Percentiles rank a stretch among this genome's conserved stretches.
Evolutionary conservation across 2,888 invertebrate genomes (phyloP).

Genomic region (Nomada flava): DNA sequence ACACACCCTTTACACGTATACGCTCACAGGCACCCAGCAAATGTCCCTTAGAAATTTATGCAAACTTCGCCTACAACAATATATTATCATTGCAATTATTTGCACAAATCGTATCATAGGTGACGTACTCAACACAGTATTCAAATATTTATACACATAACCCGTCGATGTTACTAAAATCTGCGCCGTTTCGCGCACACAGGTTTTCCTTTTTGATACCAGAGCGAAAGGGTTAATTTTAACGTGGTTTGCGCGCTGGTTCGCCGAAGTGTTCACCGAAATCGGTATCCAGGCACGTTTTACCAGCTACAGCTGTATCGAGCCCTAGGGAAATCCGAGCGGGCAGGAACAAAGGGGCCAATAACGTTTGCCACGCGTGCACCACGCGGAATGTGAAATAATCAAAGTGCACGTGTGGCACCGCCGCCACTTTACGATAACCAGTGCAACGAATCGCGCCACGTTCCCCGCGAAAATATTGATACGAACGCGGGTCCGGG

Average conservation of each 20-base stretch:
- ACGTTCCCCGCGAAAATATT: slow-evolving; percentile 15
- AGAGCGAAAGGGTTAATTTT: background rate
- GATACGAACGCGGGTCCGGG: background rate
- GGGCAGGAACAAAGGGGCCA: slow-evolving; percentile 52
- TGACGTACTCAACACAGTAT: no score
- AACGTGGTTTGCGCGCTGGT: background rate
- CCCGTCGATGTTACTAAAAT: no score
- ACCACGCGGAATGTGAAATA: slow-evolving; percentile 65
- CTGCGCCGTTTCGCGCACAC: no score
- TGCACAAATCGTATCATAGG: no score
- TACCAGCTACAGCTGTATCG: slow-evolving; percentile 65
- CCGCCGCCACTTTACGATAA: background rate
- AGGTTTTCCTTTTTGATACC: no score
- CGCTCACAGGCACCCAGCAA: no score
- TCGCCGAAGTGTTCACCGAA: slow-evolving; percentile 54
- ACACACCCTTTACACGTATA: no score
- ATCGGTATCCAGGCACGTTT: slow-evolving; percentile 61
- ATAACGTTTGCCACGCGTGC: slow-evolving; percentile 31
- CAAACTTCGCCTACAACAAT: no score
- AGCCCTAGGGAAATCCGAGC: slow-evolving; percentile 63
- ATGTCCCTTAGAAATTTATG: no score
- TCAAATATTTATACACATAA: no score
- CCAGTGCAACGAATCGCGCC: background rate
- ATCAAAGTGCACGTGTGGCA: slow-evolving; percentile 59
- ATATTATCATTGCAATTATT: no score